These are phyloP conservation scores for Drosophila kanapiae DNA, from an alignment of 1,140 invertebrate genomes.

Conservation along the genomic window DNA sequence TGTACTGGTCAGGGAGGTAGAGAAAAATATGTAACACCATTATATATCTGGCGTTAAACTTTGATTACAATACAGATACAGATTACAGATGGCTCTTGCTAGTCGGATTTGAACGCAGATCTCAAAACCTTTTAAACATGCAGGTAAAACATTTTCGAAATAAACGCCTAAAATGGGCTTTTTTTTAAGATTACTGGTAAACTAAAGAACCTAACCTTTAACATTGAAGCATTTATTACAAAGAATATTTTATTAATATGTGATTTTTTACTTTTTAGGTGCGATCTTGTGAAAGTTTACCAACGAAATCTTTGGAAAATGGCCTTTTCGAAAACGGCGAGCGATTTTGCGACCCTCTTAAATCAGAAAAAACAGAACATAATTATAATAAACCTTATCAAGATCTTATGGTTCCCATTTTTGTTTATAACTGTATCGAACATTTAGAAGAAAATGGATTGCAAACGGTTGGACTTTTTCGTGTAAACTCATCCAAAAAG, in stretches of 20 bases:
- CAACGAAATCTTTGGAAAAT: conserved; percentile 50
- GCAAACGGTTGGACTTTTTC: conserved; percentile 94
- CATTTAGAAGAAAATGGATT: conserved; percentile 93
- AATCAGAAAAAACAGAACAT: conserved; percentile 64
- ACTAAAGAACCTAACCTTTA: too few species aligned
- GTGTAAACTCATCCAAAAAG: conserved; percentile 96
- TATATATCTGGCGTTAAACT: too few species aligned
- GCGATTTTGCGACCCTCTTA: conserved; percentile 19
- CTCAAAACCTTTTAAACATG: too few species aligned
- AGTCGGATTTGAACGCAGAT: too few species aligned
- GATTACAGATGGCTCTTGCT: too few species aligned
- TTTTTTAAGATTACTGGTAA: too few species aligned
- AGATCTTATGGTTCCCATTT: conserved; percentile 88
- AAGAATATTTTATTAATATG: neutral
- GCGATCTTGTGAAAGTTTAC: conserved; percentile 77
- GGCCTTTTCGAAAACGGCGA: conserved; percentile 1
- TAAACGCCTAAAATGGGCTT: too few species aligned
- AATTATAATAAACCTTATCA: conserved; percentile 75
- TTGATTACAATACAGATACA: too few species aligned
- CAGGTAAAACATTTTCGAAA: too few species aligned
- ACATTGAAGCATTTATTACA: too few species aligned
- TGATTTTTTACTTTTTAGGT: conserved; percentile 44
- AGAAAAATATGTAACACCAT: too few species aligned
- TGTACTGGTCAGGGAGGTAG: too few species aligned
- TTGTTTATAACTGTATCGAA: conserved; percentile 92